These are phyloP conservation scores for Rousettus leschenaultii DNA, from an alignment of 2,113 vertebrate genomes.

Conservation along the genomic window DNA sequence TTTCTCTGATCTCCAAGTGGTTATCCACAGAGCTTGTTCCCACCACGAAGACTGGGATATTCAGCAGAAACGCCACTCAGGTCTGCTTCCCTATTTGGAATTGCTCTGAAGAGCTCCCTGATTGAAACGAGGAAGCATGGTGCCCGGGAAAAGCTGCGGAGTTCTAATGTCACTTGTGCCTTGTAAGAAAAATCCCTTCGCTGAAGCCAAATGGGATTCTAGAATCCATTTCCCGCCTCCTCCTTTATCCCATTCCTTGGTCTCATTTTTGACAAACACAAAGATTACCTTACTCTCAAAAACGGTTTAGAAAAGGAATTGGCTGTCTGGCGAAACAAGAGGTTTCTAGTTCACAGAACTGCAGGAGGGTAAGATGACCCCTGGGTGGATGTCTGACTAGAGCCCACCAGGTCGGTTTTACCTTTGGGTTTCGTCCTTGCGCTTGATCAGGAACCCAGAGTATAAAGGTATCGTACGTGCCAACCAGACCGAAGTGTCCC, in stretches of 20 bases:
- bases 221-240: background rate
- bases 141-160: background rate
- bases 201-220: background rate
- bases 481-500: background rate
- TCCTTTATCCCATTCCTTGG: background rate
- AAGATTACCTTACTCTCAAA: background rate
- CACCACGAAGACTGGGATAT: background rate
- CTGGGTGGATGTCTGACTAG: fast-evolving
- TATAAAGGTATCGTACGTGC: too few relatives aligned
- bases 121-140: background rate
- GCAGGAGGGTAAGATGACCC: background rate
- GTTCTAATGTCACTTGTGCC: background rate
- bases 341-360: background rate
- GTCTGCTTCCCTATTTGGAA: fast-evolving
- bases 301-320: background rate
- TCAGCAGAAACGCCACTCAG: background rate
- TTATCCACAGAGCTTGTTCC: background rate
- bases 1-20: background rate
- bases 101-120: background rate
- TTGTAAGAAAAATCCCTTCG: background rate
- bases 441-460: too few relatives aligned
- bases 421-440: background rate
- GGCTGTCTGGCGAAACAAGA: background rate
- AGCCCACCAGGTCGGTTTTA: background rate
- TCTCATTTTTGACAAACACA: background rate